Base-by-base conservation (phyloP, 2,797 vertebrate genomes). In the Xiphorhynchus erythropygius region DNA sequence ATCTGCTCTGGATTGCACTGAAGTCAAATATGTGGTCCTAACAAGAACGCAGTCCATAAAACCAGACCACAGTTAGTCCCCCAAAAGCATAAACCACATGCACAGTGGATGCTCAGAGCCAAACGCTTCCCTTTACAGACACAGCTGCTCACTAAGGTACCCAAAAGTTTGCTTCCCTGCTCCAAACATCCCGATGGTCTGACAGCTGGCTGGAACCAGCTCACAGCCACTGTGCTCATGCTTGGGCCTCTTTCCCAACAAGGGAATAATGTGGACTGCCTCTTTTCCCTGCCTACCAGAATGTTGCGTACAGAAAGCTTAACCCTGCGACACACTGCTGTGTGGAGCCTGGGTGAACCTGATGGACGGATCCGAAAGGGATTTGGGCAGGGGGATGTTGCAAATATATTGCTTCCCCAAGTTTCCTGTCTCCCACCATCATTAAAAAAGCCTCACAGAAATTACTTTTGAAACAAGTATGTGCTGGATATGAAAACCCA, bases 71-170 rank as follows among this genome's bases (percentile, higher is more conserved):
- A 62, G 30, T 21, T 21, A n/a, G 22, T n/a, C 3, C 16, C 13
- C 9, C 2, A 0, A 7, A 77, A 57, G 37, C 7, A 32, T 9
- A 67, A 70, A 47, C 9, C 2, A 1, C 4, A 21, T 16, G 7
- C 5, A 13, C 32, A 9, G 6, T 7, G 32, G 25, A 39, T 27
- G 56, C 32, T 60, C 2, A 0, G 67, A 85, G 60, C 10, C 19
- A 89, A 68, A 25, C 3, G 1, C 19, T 60, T 60, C 41, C 18
- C 10, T 37, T 49, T 37, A 39, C 5, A 2, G 5, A 37, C 21
- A 49, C 1, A 0, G 28, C 22, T 50, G 44, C 74, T 91, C 0
- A 1, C 65, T 47, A 15, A 19, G 9, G 24, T 7, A 17, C 28
- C 37, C 25, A 30, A 75, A 77, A 9, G 9, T 55, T 33, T 91